These are phyloP conservation scores for Bhutanitis thaidina DNA, from an alignment of 2,888 invertebrate species.

Conservation along the genomic window DNA sequence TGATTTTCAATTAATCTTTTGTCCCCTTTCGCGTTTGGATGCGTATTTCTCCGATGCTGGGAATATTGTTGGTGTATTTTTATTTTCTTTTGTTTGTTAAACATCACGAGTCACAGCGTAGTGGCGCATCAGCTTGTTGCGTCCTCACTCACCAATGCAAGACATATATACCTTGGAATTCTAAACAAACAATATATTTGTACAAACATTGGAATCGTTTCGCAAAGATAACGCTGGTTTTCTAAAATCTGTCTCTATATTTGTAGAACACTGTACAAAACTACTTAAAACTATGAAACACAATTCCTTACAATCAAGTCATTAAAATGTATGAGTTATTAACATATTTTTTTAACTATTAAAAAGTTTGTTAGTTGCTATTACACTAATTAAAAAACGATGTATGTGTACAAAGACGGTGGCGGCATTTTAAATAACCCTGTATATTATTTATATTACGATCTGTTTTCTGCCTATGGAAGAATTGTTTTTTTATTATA, in stretches of 20 bases:
- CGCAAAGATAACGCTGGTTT: slow-evolving; percentile 1
- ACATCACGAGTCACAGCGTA: slow-evolving; percentile 19
- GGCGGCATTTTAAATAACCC: too few species aligned
- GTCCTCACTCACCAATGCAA: slow-evolving; percentile 36
- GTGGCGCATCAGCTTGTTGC: slow-evolving; percentile 29
- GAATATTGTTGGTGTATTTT: slow-evolving; percentile 39
- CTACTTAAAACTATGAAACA: too few species aligned
- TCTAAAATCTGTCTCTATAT: background rate
- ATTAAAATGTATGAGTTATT: too few species aligned
- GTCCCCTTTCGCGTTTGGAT: slow-evolving; percentile 62
- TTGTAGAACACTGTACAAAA: too few species aligned
- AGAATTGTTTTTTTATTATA: too few species aligned
- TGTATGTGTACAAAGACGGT: too few species aligned
- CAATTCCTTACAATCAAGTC: too few species aligned
- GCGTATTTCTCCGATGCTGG: slow-evolving; percentile 54
- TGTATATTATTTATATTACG: too few species aligned
- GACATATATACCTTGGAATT: slow-evolving; percentile 46
- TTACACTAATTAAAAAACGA: too few species aligned
- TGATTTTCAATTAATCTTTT: slow-evolving; percentile 76
- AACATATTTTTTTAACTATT: too few species aligned
- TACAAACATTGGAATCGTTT: slow-evolving; percentile 46
- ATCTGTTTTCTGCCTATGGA: too few species aligned
- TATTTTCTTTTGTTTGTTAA: slow-evolving; percentile 45
- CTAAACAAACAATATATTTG: slow-evolving; percentile 54
- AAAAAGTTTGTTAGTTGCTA: too few species aligned